Evolutionary conservation across 2,113 vertebrate genomes (phyloP).

Genomic region (Catharus minimus): DNA sequence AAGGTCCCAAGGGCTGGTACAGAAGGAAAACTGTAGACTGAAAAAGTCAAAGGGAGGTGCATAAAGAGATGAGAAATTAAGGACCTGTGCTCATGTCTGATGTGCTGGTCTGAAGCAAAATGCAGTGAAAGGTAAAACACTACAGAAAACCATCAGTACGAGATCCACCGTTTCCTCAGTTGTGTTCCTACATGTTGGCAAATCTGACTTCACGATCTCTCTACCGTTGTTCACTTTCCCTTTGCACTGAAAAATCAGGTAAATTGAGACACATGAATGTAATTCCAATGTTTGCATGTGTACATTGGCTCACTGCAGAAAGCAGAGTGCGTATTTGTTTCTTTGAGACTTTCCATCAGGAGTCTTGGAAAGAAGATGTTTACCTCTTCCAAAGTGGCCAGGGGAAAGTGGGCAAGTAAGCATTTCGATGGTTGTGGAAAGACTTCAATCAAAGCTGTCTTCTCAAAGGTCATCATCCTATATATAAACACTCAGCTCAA

Average conservation of each 20-base stretch:
- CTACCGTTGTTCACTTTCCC: not conserved
- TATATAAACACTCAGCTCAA: not conserved
- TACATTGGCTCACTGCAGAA: not conserved
- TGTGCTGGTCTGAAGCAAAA: not conserved
- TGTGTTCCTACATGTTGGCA: not conserved
- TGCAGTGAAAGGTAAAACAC: not conserved
- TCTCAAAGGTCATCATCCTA: not conserved
- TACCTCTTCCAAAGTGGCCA: not conserved
- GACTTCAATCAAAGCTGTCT: not conserved
- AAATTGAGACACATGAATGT: rapidly evolving
- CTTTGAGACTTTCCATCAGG: not conserved
- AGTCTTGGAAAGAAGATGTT: not conserved
- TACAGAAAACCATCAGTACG: not conserved
- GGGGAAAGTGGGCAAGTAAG: not conserved
- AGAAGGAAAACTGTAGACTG: not conserved
- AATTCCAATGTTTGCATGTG: not conserved
- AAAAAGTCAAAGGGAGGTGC: not conserved
- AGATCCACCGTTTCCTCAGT: not conserved
- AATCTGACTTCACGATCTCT: not conserved
- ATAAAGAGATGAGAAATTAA: not conserved
- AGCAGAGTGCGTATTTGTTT: rapidly evolving
- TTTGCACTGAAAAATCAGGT: not conserved
- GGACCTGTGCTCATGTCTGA: not conserved
- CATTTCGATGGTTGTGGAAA: not conserved
- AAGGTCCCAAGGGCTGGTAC: not conserved